These are phyloP conservation scores for Herpetotheres cachinnans DNA, from an alignment of 2,113 vertebrate species.

Conservation along the genomic window DNA sequence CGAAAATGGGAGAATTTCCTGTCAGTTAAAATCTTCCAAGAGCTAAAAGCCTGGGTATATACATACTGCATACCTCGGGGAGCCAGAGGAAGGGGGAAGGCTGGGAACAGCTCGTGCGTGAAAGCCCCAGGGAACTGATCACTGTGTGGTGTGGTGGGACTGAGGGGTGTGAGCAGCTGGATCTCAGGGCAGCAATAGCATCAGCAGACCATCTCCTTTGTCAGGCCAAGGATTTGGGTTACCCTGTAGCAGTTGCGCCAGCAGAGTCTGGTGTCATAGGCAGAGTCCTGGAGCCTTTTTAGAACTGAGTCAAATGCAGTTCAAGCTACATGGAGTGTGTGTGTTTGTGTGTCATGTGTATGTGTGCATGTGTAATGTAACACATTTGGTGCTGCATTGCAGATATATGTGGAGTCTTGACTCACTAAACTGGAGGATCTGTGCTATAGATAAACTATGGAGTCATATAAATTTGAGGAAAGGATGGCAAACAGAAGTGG, in stretches of 20 bases:
- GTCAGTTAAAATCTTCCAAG: slow-evolving; percentile 27
- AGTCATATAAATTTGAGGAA: background rate
- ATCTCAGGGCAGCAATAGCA: background rate
- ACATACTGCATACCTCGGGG: background rate
- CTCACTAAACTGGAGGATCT: background rate
- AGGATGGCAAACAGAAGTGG: background rate
- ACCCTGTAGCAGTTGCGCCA: background rate
- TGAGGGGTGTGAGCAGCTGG: background rate
- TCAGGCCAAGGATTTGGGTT: background rate
- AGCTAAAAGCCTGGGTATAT: background rate
- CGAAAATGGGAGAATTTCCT: slow-evolving; percentile 44
- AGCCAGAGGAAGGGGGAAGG: background rate
- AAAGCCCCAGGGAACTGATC: background rate
- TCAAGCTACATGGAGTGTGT: background rate
- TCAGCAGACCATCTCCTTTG: background rate
- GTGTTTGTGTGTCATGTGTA: rapidly evolving
- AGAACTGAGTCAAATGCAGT: background rate
- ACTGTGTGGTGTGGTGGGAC: background rate
- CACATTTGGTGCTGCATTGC: background rate
- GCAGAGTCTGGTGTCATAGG: rapidly evolving
- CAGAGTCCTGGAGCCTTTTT: background rate
- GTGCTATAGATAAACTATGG: background rate
- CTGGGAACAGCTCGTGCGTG: background rate
- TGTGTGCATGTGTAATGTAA: rapidly evolving
- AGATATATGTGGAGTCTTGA: rapidly evolving